Evolutionary conservation across 2,797 vertebrate genomes (phyloP), one percentile per base, ranked within the genome.

Genomic region (Synaphobranchus kaupii): DNA sequence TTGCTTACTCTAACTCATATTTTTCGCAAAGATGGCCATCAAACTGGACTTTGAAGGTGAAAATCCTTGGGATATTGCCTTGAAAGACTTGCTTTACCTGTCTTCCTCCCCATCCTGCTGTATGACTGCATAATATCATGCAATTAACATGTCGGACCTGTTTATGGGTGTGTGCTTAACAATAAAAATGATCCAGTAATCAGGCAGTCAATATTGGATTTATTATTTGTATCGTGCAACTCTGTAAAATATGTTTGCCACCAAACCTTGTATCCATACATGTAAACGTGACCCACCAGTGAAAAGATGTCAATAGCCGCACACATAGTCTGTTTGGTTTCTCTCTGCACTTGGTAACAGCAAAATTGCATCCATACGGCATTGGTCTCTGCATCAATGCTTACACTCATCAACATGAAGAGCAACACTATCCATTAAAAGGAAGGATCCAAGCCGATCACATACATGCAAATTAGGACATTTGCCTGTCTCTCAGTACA

Each of bases 241-340:
- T 12, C 47, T 48, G 50, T 22, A 81, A n/a, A 47, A 80, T 22
- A 7, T 25, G 15, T 9, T 25, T 81, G 44, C 9, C 78, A 81
- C 47, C 22, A 25, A 81, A 50, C 20, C 3, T 22, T 6, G 34
- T 5, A 44, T 78, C 34, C 4, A 47, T 39, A 78, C 12, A 15
- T 22, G 47, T 22, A 25, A 81, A 81, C 78, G 25, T 81, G 78
- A 81, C 22, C 47, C 44, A 48, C 78, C 44, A 48, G 20, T 81
- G 22, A 48, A 50, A 13, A 6, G 10, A 48, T 81, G 78, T n/a
- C 22, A 15, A 81, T 47, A 25, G 78, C 44, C 2, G 10, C 47
- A 50, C 7, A 81, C 20, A 47, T 15, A 81, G 22, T 50, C 88
- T 90, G 87, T 91, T 88, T 1, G 85, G 89, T 86, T 88, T 91